These are phyloP conservation scores for Dasysyrphus tricinctus DNA, from an alignment of 2,888 invertebrate species.

Conservation along the genomic window DNA sequence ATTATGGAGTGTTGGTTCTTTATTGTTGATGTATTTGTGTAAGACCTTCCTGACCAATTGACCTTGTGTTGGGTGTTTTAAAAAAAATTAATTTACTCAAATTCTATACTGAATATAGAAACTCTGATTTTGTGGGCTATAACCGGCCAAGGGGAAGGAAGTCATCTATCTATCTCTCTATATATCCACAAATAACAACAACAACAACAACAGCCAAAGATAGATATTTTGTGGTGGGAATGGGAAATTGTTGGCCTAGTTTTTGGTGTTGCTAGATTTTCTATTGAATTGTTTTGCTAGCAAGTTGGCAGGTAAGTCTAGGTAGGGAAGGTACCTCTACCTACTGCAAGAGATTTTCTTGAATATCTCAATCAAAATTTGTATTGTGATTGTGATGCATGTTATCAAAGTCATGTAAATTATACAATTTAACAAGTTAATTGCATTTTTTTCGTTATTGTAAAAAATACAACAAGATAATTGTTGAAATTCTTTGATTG, in stretches of 20 bases:
- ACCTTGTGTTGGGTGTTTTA: constrained; percentile 70
- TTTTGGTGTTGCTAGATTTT: constrained; percentile 28
- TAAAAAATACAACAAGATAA: constrained; percentile 42
- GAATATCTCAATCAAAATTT: constrained; percentile 59
- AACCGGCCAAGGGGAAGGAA: constrained; percentile 4
- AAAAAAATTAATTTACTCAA: constrained; percentile 67
- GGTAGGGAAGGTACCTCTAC: background rate
- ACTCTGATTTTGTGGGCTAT: constrained; percentile 52
- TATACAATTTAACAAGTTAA: constrained; percentile 73
- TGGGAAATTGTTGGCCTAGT: constrained; percentile 72
- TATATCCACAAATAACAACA: background rate
- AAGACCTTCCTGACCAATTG: constrained; percentile 75
- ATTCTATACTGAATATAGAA: constrained; percentile 43
- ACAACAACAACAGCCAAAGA: constrained; percentile 34
- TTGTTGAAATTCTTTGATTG: constrained; percentile 62
- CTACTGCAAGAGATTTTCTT: constrained; percentile 9
- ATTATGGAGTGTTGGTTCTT: background rate
- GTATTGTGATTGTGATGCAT: constrained; percentile 61
- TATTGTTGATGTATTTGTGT: constrained; percentile 32
- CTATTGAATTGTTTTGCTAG: constrained; percentile 15
- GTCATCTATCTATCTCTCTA: background rate
- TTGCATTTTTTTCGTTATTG: constrained; percentile 33
- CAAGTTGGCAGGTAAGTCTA: background rate
- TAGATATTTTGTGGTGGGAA: constrained; percentile 39
- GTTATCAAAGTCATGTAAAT: constrained; percentile 73